phyloP scores from a whole-genome alignment of 2,888 invertebrate species.

The Euzetes globulus region DNA sequence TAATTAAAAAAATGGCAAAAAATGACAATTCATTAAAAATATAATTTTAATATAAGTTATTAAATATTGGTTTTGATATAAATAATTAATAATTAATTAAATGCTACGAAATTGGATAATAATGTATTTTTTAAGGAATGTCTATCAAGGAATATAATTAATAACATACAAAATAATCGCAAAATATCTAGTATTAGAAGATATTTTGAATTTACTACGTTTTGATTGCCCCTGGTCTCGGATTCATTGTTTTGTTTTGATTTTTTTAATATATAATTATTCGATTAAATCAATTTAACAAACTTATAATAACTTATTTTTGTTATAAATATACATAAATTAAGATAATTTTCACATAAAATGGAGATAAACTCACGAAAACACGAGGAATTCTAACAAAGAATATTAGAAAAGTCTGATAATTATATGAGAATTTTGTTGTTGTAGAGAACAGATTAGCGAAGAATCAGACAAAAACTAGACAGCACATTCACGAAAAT shows the following conservation, averaged over 20 bases:
- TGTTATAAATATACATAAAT: neutral
- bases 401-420: too few species aligned
- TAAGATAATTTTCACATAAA: neutral
- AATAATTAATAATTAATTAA: neutral
- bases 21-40: too few species aligned
- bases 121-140: neutral
- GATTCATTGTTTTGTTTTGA: neutral
- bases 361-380: neutral
- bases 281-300: neutral
- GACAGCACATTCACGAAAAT: too few species aligned
- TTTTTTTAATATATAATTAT: neutral
- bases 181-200: too few species aligned
- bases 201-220: neutral
- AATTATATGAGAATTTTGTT: too few species aligned
- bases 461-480: too few species aligned
- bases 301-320: neutral
- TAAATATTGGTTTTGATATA: neutral
- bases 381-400: neutral
- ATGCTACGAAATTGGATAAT: neutral
- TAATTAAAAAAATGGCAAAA: too few species aligned
- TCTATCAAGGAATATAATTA: neutral
- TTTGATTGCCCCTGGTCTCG: constrained; percentile 22
- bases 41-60: neutral
- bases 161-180: neutral
- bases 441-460: too few species aligned